Conservation (phyloP, 2,113 vertebrate species). For the Nannospalax galili region DNA sequence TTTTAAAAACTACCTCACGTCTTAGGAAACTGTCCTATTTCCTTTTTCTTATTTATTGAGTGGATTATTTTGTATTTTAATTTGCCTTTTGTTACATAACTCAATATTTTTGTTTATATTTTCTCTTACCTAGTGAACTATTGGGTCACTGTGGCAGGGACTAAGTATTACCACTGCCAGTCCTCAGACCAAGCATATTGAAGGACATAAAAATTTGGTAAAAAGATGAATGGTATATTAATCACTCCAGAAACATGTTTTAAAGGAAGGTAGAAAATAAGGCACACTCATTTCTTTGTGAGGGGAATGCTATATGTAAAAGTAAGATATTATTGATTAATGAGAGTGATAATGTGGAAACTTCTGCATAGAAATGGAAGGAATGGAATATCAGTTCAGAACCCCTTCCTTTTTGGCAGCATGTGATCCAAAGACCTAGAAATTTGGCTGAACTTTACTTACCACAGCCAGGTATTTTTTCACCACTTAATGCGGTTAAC, state of each 20-base stretch:
- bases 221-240: constrained; percentile 34
- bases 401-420: neutral
- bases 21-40: neutral
- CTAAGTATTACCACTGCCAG: neutral
- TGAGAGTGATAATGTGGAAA: neutral
- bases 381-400: neutral
- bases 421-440: neutral
- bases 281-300: neutral
- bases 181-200: neutral
- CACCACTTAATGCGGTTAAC: constrained; percentile 9
- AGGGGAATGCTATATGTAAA: neutral
- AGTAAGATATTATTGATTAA: neutral
- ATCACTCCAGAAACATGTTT: neutral
- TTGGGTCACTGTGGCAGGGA: neutral
- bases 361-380: neutral
- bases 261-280: constrained; percentile 44
- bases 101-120: neutral
- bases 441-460: neutral
- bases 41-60: neutral
- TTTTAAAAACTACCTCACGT: neutral
- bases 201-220: constrained; percentile 16
- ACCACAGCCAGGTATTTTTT: constrained; percentile 31
- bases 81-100: neutral
- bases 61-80: neutral
- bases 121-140: neutral